A percentile compares a stretch with the other conserved stretches of the same genome.
Evolutionary conservation across 2,797 vertebrate species (phyloP).

Genomic region (Lates japonicus): DNA sequence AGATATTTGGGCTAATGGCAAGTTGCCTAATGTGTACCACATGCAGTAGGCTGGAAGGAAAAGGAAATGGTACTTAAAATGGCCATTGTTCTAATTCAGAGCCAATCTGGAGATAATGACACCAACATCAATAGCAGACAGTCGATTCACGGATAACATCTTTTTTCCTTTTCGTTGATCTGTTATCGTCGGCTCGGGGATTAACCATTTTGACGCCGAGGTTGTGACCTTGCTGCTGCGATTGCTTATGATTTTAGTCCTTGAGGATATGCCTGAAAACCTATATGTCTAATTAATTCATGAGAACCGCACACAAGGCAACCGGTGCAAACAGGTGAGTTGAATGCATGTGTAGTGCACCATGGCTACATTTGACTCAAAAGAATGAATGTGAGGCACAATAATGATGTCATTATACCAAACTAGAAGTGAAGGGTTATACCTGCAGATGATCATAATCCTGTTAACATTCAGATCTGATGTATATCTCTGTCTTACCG

Average conservation of each 20-base stretch:
- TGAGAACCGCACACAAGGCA: constrained; percentile 80
- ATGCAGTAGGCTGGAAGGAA: constrained; percentile 79
- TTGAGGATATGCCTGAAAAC: constrained; percentile 87
- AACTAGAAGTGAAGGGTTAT: background rate
- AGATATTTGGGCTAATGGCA: constrained; percentile 77
- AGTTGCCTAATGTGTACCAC: constrained; percentile 83
- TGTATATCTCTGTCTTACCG: constrained; percentile 10
- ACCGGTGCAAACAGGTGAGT: constrained; percentile 45
- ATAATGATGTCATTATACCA: background rate
- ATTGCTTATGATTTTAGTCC: constrained; percentile 93
- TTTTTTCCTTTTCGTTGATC: constrained; percentile 77
- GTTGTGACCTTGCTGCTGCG: constrained; percentile 88
- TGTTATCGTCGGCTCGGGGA: constrained; percentile 89
- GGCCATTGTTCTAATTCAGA: constrained; percentile 89
- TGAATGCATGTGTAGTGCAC: constrained; percentile 11
- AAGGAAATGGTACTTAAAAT: constrained; percentile 83
- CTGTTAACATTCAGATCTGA: constrained; percentile 19
- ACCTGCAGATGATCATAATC: background rate
- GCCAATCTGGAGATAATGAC: constrained; percentile 89
- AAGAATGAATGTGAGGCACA: background rate
- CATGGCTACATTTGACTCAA: background rate
- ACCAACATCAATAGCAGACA: constrained; percentile 89
- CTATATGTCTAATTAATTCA: constrained; percentile 89
- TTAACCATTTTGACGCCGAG: constrained; percentile 89
- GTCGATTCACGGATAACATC: constrained; percentile 87